These are phyloP conservation scores for Morus bassanus DNA, from an alignment of 2,797 vertebrate genomes.

Conservation along the genomic window DNA sequence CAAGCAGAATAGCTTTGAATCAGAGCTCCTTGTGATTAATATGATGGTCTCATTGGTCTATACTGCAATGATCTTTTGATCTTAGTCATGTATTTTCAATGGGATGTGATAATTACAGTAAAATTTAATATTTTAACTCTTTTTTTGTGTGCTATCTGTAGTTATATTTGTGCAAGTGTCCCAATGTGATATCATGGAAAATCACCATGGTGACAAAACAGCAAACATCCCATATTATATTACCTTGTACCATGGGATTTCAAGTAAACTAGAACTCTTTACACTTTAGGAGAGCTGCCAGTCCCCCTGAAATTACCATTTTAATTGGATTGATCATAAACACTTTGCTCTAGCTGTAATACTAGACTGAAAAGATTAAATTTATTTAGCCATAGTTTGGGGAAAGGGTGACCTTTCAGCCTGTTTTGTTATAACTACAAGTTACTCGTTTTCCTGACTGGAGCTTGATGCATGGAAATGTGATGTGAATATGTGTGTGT, in stretches of 20 bases:
- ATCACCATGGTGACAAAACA: neutral
- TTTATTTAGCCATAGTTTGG: slow-evolving; percentile 26
- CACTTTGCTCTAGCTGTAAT: slow-evolving; percentile 20
- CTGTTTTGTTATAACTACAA: neutral
- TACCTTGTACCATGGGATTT: slow-evolving; percentile 22
- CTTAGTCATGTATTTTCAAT: neutral
- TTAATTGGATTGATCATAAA: slow-evolving; percentile 61
- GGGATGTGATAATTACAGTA: neutral
- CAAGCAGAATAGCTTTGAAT: neutral
- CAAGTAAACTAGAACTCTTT: slow-evolving; percentile 41
- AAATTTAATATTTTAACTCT: neutral
- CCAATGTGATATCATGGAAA: neutral
- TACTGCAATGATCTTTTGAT: neutral
- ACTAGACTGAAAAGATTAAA: slow-evolving; percentile 17
- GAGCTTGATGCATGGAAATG: neutral
- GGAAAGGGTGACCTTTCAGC: slow-evolving; percentile 15
- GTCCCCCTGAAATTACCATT: slow-evolving; percentile 52
- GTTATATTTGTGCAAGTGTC: slow-evolving; percentile 4
- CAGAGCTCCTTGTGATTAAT: neutral
- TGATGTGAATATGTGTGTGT: neutral
- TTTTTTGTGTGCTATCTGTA: neutral
- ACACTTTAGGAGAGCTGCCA: slow-evolving; percentile 48
- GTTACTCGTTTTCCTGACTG: neutral
- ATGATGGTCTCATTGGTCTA: neutral
- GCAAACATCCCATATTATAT: neutral